These are phyloP conservation scores for Zaprionus lineosus DNA, from an alignment of 2,888 invertebrate genomes.

Conservation along the genomic window DNA sequence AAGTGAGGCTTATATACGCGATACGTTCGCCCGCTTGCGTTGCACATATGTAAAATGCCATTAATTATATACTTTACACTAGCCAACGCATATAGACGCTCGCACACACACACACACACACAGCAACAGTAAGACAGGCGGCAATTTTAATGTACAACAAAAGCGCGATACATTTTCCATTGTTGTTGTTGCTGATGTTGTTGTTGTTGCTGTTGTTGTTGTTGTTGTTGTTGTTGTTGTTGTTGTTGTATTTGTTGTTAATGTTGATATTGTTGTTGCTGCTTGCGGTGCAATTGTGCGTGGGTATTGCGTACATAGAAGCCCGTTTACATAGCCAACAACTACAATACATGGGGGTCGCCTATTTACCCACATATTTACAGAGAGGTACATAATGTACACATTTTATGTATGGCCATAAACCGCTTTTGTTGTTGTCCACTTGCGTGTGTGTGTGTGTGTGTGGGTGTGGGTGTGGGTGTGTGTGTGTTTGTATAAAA, in stretches of 20 bases:
- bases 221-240: slow-evolving; percentile 26
- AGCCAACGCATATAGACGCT: slow-evolving; percentile 50
- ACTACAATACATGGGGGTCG: slow-evolving; percentile 34
- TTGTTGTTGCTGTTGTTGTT: slow-evolving; percentile 16
- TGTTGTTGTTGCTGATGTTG: slow-evolving; percentile 40
- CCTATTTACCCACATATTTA: slow-evolving; percentile 15
- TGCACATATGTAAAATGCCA: slow-evolving; percentile 60
- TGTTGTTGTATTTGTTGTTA: slow-evolving; percentile 27
- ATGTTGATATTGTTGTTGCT: slow-evolving; percentile 27
- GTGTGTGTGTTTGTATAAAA: slow-evolving; percentile 29
- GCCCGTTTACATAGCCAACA: slow-evolving; percentile 53
- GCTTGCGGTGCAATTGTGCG: slow-evolving; percentile 52
- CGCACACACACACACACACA: slow-evolving; percentile 9
- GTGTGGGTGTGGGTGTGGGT: slow-evolving; percentile 3
- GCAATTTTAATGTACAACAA: slow-evolving; percentile 75
- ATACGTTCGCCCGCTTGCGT: slow-evolving; percentile 32
- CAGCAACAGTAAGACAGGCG: slow-evolving; percentile 53
- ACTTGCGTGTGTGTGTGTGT: not conserved
- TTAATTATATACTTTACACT: slow-evolving; percentile 74
- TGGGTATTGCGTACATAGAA: slow-evolving; percentile 60
- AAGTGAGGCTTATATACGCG: slow-evolving; percentile 58
- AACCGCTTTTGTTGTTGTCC: slow-evolving; percentile 38
- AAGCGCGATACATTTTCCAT: slow-evolving; percentile 58
- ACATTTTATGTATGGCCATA: slow-evolving; percentile 49
- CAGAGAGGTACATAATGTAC: slow-evolving; percentile 7